Evolutionary conservation across 2,888 invertebrate species (phyloP), one percentile per base, ranked within the genome.

Genomic region (Cephus spinipes): DNA sequence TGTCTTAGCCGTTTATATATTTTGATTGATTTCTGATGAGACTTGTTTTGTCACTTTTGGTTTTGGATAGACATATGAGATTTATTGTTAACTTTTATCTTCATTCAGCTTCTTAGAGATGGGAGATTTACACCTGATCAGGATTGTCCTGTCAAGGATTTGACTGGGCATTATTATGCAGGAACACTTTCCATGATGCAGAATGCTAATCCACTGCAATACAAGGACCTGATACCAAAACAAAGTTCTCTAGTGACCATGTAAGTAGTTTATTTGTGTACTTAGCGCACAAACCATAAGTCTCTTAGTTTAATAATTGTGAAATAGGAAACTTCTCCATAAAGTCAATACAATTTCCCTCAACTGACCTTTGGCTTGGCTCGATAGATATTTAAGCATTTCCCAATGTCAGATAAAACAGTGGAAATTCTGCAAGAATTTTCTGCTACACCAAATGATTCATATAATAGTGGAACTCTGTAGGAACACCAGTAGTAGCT

Each of bases 201-300:
- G 9, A 55, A 55, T 55, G 55, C 23, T 23, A 55, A 2, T 55
- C 55, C 79, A n/a, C 36, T 12, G 40, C 75, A 23, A 55, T 55
- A 23, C 30, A 83, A 83, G 31, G 85, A 85, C 75, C 71, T 77
- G 4, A 86, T 85, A 55, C 83, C 87, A 40, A 91, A 90, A 79
- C 94, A 94, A 86, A 92, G 92, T 82, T 94, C 94, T 80, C 82
- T 93, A 77, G 92, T 94, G 76, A 94, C 94, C 6, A 93, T 94
- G 94, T 94, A 89, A 93, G 93, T 92, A 82, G 34, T 32, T 71
- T 55, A 23, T 23, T 55, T 15, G 23, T 55, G 23, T 55, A 55
- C 55, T 2, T 9, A 55, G 23, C 1, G 2, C 9, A 15, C 55
- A 40, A 40, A 23, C 23, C 15, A 15, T 40, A 15, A 15, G 23